Base-by-base conservation (phyloP, 2,888 invertebrate species). In the Dioctria linearis region DNA sequence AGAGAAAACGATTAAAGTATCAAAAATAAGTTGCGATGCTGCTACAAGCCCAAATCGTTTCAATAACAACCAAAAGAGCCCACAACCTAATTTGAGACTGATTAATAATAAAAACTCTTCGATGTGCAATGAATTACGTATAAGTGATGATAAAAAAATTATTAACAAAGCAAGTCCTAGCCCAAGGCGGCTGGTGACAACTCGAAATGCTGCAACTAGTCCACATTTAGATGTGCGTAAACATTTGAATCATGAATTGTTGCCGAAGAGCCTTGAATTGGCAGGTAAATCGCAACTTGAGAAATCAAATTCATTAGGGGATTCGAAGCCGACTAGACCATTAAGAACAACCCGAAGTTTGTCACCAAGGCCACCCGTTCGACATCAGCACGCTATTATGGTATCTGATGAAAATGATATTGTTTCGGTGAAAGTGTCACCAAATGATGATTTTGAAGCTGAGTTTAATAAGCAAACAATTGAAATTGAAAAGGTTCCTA, bases 171-270 rank as follows among this genome's bases (percentile, higher is more conserved):
- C 82, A 5, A 83, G 79, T 63, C 81, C 83, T 25, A 84, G 84
- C 80, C 84, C 85, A 5, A 71, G 84, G 54, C 80, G 86, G 76
- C 82, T 85, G 46, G 84, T 86, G 42, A 83, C 85, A 25, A 90
- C 85, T 86, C 90, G 80, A 88, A 91, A 85, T 89, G 90, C 86
- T 86, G 90, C 84, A 79, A 86, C 85, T 85, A 89, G 86, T 78
- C 86, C 86, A 1, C 83, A 85, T 79, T 82, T 86, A 6, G 85
- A 85, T 73, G 87, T 86, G 86, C 90, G 87, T 87, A 94, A 94
- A 83, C 92, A 84, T 82, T 5, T 79, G 11, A 66, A 54, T 78
- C 66, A 80, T 78, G 93, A 83, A 93, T 92, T 90, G 93, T 93
- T 86, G 92, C 92, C 84, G 93, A 84, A 80, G 82, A 80, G 57